These are phyloP conservation scores for Engystomops pustulosus DNA, from an alignment of 2,113 vertebrate genomes.

Conservation along the genomic window DNA sequence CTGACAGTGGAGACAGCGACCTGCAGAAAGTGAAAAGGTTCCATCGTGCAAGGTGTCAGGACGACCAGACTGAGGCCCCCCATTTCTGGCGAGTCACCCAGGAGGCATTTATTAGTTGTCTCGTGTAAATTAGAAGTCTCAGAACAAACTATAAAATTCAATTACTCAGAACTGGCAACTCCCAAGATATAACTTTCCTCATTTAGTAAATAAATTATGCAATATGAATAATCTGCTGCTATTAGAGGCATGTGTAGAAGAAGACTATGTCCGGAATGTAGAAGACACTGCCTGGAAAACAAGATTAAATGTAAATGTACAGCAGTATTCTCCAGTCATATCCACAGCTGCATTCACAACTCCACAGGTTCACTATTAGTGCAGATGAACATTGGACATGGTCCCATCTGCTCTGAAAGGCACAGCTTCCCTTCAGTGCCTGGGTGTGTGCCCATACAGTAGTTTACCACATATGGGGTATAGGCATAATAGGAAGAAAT, in stretches of 20 bases:
- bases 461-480: no score
- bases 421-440: no score
- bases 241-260: background rate
- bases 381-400: no score
- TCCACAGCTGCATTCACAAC: background rate
- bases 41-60: background rate
- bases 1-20: background rate
- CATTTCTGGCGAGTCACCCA: no score
- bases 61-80: background rate
- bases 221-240: background rate
- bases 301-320: background rate
- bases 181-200: background rate
- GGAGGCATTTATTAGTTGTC: background rate
- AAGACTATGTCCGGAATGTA: background rate
- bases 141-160: background rate
- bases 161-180: background rate
- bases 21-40: slow-evolving; percentile 14
- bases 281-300: background rate
- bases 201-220: background rate
- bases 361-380: background rate
- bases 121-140: background rate
- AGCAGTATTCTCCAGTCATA: background rate
- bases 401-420: no score
- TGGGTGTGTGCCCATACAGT: no score
- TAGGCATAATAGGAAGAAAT: no score